A percentile compares a stretch with the other conserved stretches of the same genome.
Conservation (phyloP, 2,113 vertebrate genomes). For the Mustelus asterias region DNA sequence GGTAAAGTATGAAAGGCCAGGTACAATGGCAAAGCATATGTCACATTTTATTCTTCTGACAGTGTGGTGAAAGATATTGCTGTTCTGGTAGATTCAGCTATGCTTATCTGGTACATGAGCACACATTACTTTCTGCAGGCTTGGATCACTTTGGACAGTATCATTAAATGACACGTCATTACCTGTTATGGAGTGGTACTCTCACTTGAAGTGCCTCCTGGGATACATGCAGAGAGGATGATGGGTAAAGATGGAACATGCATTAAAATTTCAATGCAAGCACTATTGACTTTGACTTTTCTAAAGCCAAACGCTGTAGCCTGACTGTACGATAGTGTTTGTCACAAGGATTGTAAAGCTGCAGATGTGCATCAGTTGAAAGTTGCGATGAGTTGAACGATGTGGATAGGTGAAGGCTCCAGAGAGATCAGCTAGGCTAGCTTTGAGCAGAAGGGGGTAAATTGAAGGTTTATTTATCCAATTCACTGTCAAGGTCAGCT, state of each 20-base stretch:
- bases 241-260: slow-evolving; percentile 80
- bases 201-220: slow-evolving; percentile 74
- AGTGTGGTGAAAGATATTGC: slow-evolving; percentile 75
- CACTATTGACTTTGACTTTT: slow-evolving; percentile 95
- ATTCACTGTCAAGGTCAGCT: slow-evolving; percentile 98
- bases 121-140: slow-evolving; percentile 81
- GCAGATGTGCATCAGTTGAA: slow-evolving; percentile 69
- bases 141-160: slow-evolving; percentile 98
- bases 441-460: slow-evolving; percentile 79
- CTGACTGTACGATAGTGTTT: slow-evolving; percentile 92
- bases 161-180: slow-evolving; percentile 99
- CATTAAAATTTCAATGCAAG: slow-evolving; percentile 92
- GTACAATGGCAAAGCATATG: slow-evolving; percentile 66
- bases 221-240: slow-evolving; percentile 69
- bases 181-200: slow-evolving; percentile 92
- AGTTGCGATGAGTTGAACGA: slow-evolving; percentile 83
- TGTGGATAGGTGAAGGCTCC: slow-evolving; percentile 99
- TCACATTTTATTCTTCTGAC: slow-evolving; percentile 87
- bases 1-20: slow-evolving; percentile 58
- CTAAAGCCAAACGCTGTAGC: slow-evolving; percentile 69
- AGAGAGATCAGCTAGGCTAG: slow-evolving; percentile 73
- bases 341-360: slow-evolving; percentile 81
- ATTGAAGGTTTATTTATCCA: slow-evolving; percentile 99
- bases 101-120: slow-evolving; percentile 89
- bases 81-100: slow-evolving; percentile 66